phyloP scores from a whole-genome alignment of 2,113 vertebrate species.

The Colius striatus region DNA sequence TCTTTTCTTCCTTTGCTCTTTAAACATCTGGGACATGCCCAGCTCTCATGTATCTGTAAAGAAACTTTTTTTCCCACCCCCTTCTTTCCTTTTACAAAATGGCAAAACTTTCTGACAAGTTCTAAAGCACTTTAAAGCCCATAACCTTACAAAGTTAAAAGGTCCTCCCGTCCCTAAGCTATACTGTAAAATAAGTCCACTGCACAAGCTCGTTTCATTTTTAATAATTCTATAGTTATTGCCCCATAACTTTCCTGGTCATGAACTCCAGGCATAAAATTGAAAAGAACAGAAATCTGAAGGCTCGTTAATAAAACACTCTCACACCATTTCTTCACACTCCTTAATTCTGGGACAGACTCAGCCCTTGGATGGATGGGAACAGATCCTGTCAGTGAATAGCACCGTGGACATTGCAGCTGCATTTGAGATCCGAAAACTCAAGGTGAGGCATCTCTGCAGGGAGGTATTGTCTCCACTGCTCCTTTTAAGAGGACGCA shows the following conservation, averaged over 20 bases:
- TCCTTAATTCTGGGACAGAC: neutral
- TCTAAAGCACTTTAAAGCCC: neutral
- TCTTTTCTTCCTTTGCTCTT: neutral
- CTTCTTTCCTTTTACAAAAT: neutral
- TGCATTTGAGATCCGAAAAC: neutral
- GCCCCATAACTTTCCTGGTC: slow-evolving; percentile 11
- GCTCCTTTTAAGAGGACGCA: neutral
- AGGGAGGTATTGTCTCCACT: neutral
- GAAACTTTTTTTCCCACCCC: neutral
- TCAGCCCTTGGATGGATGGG: neutral
- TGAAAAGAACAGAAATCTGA: neutral
- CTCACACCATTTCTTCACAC: neutral
- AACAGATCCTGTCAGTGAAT: neutral
- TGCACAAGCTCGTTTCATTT: neutral
- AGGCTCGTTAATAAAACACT: neutral
- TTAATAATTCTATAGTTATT: slow-evolving; percentile 33
- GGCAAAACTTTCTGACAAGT: neutral
- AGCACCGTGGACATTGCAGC: neutral
- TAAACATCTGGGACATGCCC: too few species aligned
- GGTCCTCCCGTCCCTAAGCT: neutral
- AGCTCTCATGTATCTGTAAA: neutral
- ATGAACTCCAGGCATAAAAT: neutral
- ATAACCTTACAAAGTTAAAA: neutral
- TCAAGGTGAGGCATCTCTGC: neutral
- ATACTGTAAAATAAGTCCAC: neutral